Conservation (phyloP, 2,888 invertebrate species). For the Parnassius smintheus region DNA sequence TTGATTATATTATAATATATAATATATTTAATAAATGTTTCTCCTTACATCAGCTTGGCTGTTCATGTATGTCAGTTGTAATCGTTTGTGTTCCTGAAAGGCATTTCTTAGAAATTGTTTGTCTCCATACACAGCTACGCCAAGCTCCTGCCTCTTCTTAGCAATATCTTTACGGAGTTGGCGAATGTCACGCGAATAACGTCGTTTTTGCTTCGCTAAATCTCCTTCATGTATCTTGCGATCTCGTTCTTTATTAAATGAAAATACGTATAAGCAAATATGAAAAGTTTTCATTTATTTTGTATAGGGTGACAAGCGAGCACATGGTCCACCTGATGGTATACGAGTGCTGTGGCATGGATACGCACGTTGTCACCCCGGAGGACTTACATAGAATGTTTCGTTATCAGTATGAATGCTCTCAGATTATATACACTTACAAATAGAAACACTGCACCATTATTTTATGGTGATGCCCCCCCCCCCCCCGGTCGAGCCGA, state of each 20-base stretch:
- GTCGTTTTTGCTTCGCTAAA: slow-evolving; percentile 76
- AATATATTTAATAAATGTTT: not conserved
- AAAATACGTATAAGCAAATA: not conserved
- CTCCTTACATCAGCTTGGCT: slow-evolving; percentile 69
- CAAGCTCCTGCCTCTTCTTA: slow-evolving; percentile 77
- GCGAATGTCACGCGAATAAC: slow-evolving; percentile 75
- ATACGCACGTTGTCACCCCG: no score
- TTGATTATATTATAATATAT: no score
- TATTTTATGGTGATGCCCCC: no score
- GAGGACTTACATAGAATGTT: no score
- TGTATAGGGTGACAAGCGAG: no score
- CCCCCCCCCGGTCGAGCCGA: no score
- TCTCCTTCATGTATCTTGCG: slow-evolving; percentile 82
- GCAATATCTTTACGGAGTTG: slow-evolving; percentile 80
- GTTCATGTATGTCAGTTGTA: slow-evolving; percentile 82
- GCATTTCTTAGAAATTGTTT: slow-evolving; percentile 81
- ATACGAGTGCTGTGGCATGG: no score
- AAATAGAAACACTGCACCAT: no score
- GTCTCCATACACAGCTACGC: slow-evolving; percentile 81
- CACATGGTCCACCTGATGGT: no score
- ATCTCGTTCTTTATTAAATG: slow-evolving; percentile 74
- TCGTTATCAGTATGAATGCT: no score
- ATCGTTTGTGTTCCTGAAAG: slow-evolving; percentile 78
- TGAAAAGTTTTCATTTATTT: no score
- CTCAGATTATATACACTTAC: no score